Conservation (phyloP, 2,113 vertebrate species). For the Dascyllus trimaculatus region DNA sequence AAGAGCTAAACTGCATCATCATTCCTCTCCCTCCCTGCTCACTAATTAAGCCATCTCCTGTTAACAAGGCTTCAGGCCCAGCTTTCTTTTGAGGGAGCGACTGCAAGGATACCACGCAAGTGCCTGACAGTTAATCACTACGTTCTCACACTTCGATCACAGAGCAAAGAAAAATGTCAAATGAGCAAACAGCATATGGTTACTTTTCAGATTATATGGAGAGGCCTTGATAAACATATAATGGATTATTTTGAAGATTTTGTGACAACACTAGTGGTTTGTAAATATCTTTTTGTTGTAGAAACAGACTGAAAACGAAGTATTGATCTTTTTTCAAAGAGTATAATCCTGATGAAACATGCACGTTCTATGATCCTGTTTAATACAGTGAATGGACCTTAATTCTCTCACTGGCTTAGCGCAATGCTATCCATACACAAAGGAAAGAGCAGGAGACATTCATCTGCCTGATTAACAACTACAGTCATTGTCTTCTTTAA, state of each 20-base stretch:
- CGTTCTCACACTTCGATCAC: constrained; percentile 62
- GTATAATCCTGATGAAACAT: constrained; percentile 54
- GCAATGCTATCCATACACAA: constrained; percentile 46
- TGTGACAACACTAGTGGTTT: constrained; percentile 4
- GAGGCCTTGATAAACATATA: constrained; percentile 40
- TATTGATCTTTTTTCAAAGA: constrained; percentile 57
- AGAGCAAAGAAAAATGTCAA: constrained; percentile 72
- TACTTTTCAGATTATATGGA: constrained; percentile 41
- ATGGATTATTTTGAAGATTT: constrained; percentile 38
- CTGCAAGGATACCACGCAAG: constrained; percentile 86
- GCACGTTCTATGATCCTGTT: constrained; percentile 54
- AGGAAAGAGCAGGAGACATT: constrained; percentile 56
- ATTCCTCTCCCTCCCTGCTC: constrained; percentile 64
- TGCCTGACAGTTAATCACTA: constrained; percentile 88
- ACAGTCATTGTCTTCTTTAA: constrained; percentile 79
- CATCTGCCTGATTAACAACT: constrained; percentile 77
- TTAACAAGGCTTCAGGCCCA: constrained; percentile 80
- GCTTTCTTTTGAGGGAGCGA: constrained; percentile 79
- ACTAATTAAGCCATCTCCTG: constrained; percentile 86
- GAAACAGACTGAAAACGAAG: constrained; percentile 3
- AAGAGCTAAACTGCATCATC: constrained; percentile 77
- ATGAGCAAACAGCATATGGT: constrained; percentile 49
- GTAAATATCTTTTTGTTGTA: not conserved
- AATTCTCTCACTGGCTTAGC: constrained; percentile 68
- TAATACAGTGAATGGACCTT: constrained; percentile 51